Conservation (phyloP, 2,888 invertebrate species). For the Pasiphila rectangulata region DNA sequence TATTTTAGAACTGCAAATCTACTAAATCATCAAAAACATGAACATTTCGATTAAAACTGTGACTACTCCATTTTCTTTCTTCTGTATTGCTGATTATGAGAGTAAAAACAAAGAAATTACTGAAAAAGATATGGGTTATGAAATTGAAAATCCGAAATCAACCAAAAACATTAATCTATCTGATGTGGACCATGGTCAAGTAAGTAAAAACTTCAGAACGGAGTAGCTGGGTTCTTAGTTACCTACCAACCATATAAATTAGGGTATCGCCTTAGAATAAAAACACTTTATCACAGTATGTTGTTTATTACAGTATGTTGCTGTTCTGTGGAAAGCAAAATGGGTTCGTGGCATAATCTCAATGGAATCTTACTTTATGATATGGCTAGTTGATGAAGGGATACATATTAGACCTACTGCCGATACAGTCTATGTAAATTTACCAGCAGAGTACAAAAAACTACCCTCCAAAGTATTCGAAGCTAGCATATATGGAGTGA, state of each 20-base stretch:
- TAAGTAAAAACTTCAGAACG: slow-evolving; percentile 29
- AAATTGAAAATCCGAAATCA: background rate
- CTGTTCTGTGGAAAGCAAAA: slow-evolving; percentile 50
- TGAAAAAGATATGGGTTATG: background rate
- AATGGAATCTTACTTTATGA: slow-evolving; percentile 45
- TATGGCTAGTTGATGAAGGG: slow-evolving; percentile 59
- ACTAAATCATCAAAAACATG: slow-evolving; percentile 8
- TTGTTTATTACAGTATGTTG: slow-evolving; percentile 53
- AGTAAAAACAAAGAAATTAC: background rate
- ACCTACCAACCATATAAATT: too few relatives aligned
- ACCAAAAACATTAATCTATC: slow-evolving; percentile 16
- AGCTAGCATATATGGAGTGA: slow-evolving; percentile 58
- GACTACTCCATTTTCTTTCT: slow-evolving; percentile 54
- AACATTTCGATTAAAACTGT: slow-evolving; percentile 42
- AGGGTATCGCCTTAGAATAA: too few relatives aligned
- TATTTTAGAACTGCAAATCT: background rate
- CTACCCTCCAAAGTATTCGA: slow-evolving; percentile 57
- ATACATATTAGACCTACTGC: slow-evolving; percentile 45
- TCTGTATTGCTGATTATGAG: slow-evolving; percentile 39
- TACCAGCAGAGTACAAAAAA: slow-evolving; percentile 47
- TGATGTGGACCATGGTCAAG: slow-evolving; percentile 49
- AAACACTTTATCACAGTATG: too few relatives aligned
- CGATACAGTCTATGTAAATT: slow-evolving; percentile 41
- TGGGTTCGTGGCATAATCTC: slow-evolving; percentile 54
- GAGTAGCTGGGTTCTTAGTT: background rate